These are phyloP conservation scores for Sipha maydis DNA, from an alignment of 2,888 invertebrate genomes.

Conservation along the genomic window DNA sequence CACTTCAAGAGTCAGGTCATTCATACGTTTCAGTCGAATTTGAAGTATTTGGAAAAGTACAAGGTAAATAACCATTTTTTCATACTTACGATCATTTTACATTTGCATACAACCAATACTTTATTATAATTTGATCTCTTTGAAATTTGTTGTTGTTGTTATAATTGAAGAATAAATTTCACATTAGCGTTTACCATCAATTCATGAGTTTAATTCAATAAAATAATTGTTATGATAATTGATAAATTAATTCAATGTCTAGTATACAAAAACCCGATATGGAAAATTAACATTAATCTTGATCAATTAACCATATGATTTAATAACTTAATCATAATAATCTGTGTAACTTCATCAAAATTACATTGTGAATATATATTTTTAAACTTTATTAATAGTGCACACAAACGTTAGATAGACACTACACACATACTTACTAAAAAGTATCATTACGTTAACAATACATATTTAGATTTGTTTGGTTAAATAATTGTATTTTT, in stretches of 20 bases:
- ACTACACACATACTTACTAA: background rate
- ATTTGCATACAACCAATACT: background rate
- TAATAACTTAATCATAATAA: background rate
- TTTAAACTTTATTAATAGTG: constrained; percentile 28
- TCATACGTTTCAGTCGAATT: constrained; percentile 83
- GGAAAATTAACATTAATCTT: too few species aligned
- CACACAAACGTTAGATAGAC: background rate
- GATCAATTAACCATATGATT: too few species aligned
- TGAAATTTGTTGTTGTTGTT: background rate
- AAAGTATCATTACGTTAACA: background rate
- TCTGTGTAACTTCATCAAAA: too few species aligned
- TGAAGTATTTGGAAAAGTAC: constrained; percentile 90
- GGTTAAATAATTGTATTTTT: background rate
- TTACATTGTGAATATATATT: constrained; percentile 17
- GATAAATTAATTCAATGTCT: background rate
- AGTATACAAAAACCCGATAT: background rate
- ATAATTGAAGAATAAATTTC: background rate
- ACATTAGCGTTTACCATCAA: background rate
- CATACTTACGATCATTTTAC: background rate
- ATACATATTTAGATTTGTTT: background rate
- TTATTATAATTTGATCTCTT: too few species aligned
- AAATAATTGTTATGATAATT: background rate
- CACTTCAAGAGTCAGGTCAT: constrained; percentile 59
- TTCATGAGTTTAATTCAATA: background rate
- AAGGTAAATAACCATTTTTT: constrained; percentile 74